Evolutionary conservation across 2,797 vertebrate genomes (phyloP).

Genomic region (Sternotherus odoratus): DNA sequence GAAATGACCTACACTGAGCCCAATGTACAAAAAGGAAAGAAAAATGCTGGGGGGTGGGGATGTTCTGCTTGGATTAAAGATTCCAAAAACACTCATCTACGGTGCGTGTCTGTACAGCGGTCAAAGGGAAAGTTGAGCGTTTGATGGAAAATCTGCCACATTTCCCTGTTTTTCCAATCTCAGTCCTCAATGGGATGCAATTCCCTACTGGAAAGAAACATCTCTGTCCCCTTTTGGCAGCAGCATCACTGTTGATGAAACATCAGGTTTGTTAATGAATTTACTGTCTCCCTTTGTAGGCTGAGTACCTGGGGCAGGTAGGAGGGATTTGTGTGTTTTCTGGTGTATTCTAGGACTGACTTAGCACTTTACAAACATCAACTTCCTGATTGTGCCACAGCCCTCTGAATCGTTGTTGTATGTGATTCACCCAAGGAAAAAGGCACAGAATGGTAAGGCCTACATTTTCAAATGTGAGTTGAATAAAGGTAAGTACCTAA

Average conservation of each 20-base stretch:
- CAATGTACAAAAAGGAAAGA: not conserved
- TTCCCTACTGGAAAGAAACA: not conserved
- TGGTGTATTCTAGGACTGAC: not conserved
- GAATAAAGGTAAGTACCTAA: not conserved
- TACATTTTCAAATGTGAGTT: not conserved
- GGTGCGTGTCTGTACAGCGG: not conserved
- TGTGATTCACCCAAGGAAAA: not conserved
- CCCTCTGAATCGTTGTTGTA: not conserved
- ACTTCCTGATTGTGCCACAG: not conserved
- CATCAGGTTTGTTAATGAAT: not conserved
- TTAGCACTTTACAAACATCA: not conserved
- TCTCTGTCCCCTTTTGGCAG: not conserved
- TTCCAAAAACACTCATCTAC: not conserved
- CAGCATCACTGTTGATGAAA: not conserved
- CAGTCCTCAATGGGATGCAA: not conserved
- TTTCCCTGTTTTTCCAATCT: not conserved
- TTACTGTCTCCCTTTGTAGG: not conserved
- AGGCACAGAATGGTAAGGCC: not conserved
- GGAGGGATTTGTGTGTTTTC: not conserved
- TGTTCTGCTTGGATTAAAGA: accelerated
- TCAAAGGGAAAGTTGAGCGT: not conserved
- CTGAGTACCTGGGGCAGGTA: not conserved
- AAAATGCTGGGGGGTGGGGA: not conserved
- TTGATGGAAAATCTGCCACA: not conserved
- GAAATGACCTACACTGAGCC: not conserved